Evolutionary conservation across 2,113 vertebrate genomes (phyloP).

Genomic region (Pagrus major): DNA sequence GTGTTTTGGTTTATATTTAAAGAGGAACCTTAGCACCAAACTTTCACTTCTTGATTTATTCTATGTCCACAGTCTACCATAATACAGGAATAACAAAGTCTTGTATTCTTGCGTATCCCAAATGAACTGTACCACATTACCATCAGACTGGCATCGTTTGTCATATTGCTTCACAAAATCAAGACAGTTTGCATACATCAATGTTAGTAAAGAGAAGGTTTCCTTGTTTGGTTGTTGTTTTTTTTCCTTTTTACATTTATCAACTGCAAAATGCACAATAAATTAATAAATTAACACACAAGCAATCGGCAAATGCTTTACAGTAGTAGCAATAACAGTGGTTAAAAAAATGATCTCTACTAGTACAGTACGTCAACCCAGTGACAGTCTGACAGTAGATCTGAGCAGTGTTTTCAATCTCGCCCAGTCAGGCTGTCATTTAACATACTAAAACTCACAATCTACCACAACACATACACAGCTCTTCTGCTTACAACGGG

Average conservation of each 20-base stretch:
- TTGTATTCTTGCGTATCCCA: slow-evolving; percentile 75
- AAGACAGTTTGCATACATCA: slow-evolving; percentile 83
- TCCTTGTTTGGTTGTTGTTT: slow-evolving; percentile 53
- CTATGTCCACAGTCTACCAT: slow-evolving; percentile 79
- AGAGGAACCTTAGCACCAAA: slow-evolving; percentile 21
- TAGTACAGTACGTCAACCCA: slow-evolving; percentile 77
- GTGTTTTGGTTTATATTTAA: slow-evolving; percentile 16
- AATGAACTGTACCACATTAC: slow-evolving; percentile 83
- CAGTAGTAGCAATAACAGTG: slow-evolving; percentile 85
- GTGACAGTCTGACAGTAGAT: slow-evolving; percentile 69
- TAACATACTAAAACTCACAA: slow-evolving; percentile 75
- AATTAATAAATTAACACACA: slow-evolving; percentile 99
- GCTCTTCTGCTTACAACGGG: slow-evolving; percentile 68
- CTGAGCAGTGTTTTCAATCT: slow-evolving; percentile 63
- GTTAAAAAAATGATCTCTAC: slow-evolving; percentile 75
- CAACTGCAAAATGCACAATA: slow-evolving; percentile 89
- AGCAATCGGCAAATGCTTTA: slow-evolving; percentile 91
- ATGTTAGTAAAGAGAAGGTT: slow-evolving; percentile 82
- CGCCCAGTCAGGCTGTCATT: slow-evolving; percentile 59
- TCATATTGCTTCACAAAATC: slow-evolving; percentile 85
- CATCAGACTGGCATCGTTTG: slow-evolving; percentile 79
- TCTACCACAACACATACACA: slow-evolving; percentile 79
- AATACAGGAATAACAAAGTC: slow-evolving; percentile 79
- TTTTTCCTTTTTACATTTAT: slow-evolving; percentile 71
- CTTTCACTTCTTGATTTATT: slow-evolving; percentile 83